These are phyloP conservation scores for Torymus tubicola DNA, from an alignment of 2,888 invertebrate species.

Conservation along the genomic window DNA sequence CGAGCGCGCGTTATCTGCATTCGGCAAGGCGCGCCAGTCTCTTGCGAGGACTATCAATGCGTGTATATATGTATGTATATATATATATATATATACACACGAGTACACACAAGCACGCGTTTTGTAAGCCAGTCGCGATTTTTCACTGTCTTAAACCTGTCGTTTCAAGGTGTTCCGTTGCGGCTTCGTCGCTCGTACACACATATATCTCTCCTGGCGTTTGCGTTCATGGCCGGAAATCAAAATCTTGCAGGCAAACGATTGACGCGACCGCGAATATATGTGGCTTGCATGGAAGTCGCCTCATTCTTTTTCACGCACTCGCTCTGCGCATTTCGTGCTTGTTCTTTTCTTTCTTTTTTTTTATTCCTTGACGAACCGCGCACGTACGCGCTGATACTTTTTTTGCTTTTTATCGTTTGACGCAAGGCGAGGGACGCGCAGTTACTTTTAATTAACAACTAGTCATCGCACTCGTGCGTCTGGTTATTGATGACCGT, in stretches of 20 bases:
- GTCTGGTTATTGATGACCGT: conserved; percentile 50
- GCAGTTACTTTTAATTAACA: conserved; percentile 54
- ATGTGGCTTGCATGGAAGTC: conserved; percentile 44
- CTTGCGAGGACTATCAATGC: conserved; percentile 36
- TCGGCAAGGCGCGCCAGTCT: neutral
- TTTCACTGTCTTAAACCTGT: conserved; percentile 15
- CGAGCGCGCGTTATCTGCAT: conserved; percentile 29
- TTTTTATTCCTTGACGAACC: neutral
- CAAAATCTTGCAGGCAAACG: conserved; percentile 35
- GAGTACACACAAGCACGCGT: neutral
- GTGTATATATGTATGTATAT: neutral
- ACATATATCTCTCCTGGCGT: neutral
- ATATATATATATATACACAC: too few relatives aligned
- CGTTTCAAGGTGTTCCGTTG: conserved; percentile 25
- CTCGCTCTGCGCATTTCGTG: neutral
- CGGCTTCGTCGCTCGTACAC: too few relatives aligned
- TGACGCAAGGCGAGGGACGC: conserved; percentile 41
- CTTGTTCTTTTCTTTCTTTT: neutral
- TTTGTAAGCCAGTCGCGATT: conserved; percentile 33
- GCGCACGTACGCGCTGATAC: neutral
- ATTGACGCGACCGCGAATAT: conserved; percentile 12
- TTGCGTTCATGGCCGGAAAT: conserved; percentile 42
- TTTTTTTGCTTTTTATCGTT: neutral
- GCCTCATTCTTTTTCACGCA: conserved; percentile 18
- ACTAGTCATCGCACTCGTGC: conserved; percentile 41